Evolutionary conservation across 2,797 vertebrate genomes (phyloP), one percentile per base, ranked within the genome.

Genomic region (Argentina silus): DNA sequence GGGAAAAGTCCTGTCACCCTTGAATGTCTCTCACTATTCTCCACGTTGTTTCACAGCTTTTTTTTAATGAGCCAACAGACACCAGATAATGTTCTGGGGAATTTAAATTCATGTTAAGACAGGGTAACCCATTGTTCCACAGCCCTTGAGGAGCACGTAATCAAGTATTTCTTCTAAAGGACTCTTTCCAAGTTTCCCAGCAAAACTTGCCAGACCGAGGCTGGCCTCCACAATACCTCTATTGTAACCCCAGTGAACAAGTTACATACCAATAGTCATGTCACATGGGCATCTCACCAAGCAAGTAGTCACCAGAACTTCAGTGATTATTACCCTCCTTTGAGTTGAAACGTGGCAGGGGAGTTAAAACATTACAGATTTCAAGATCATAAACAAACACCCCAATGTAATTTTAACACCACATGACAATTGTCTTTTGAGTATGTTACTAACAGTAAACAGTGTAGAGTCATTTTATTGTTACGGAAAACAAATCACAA

Each of bases 201-300:
- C 64, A 45, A n/a, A 45, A 69, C 47, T 66, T 60, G 67, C 59
- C 69, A 79, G 9, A 71, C 42, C 36, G 72, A 69, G 81, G 64
- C 67, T 84, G 17, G 73, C 76, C 43, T 55, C 70, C 56, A 87
- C 83, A 87, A 86, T 66, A 50, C 67, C 19, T 70, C 83, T 73
- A 78, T 89, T 90, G 89, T 90, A 75, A 61, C 72, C 70, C 74
- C 67, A 23, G 72, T 63, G 74, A 89, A 82, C 85, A 65, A 79
- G 74, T 85, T 75, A 63, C 74, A 78, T 66, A 72, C 77, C 69
- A 62, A 60, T 55, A 75, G 63, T 67, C 61, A 50, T 67, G 83
- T 90, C 88, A 91, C 85, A 78, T 82, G 86, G 74, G 72, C 15
- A 61, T 60, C 36, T 45, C 51, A 86, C 65, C 83, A 23, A 73